These are phyloP conservation scores for Smutsia temminckii DNA, from an alignment of 2,797 vertebrate genomes.

Conservation along the genomic window DNA sequence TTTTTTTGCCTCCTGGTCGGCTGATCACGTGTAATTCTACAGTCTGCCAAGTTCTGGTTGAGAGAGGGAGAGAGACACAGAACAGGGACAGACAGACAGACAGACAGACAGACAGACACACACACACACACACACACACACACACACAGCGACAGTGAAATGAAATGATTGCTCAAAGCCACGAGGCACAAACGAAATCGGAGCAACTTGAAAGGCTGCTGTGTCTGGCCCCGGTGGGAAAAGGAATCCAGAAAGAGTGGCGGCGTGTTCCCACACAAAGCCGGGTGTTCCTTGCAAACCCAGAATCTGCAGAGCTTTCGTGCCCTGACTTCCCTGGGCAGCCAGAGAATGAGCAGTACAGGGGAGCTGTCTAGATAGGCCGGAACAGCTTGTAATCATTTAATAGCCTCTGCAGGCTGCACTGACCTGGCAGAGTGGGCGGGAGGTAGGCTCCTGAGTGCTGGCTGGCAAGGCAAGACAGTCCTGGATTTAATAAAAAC, in stretches of 20 bases:
- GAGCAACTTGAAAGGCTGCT: not conserved
- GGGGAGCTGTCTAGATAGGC: constrained; percentile 72
- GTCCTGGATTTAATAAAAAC: constrained; percentile 66
- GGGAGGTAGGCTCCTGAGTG: constrained; percentile 54
- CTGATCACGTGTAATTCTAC: not conserved
- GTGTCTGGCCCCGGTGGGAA: not conserved
- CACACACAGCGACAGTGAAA: not conserved
- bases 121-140: not conserved
- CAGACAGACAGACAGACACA: no score
- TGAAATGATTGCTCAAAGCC: not conserved
- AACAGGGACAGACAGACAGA: no score
- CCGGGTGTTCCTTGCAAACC: constrained; percentile 40
- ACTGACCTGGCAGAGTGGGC: constrained; percentile 62
- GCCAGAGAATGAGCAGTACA: constrained; percentile 33
- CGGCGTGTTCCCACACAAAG: not conserved
- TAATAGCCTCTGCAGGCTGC: constrained; percentile 77
- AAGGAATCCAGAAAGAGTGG: not conserved
- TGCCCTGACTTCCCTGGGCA: constrained; percentile 73
- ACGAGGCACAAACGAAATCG: not conserved
- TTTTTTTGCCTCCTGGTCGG: constrained; percentile 28
- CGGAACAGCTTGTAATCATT: constrained; percentile 80
- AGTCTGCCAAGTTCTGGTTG: not conserved
- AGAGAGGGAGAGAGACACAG: not conserved
- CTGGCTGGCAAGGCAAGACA: constrained; percentile 55
- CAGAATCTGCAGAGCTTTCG: constrained; percentile 56